phyloP scores from a whole-genome alignment of 1,140 invertebrate genomes.

The Cylas formicarius region DNA sequence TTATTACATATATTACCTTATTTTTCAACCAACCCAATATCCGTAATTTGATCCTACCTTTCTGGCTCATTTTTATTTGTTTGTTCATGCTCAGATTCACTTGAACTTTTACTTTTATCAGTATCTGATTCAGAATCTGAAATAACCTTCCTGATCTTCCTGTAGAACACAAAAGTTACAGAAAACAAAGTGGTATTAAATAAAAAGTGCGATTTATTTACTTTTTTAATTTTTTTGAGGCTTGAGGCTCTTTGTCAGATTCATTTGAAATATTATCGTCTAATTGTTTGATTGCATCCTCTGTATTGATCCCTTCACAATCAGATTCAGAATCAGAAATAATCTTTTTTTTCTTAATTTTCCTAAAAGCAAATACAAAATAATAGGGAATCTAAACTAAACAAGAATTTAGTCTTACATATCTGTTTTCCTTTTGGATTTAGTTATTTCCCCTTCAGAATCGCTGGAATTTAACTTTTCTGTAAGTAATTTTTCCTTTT shows the following conservation, averaged over 20 bases:
- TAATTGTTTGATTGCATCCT: slow-evolving; percentile 3
- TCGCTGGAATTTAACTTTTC: slow-evolving; percentile 22
- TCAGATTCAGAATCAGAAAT: slow-evolving; percentile 25
- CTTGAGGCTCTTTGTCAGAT: background rate
- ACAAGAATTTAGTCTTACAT: slow-evolving; percentile 11
- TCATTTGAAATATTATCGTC: slow-evolving; percentile 10
- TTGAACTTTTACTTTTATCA: background rate
- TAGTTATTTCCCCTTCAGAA: slow-evolving; percentile 25
- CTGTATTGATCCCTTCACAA: slow-evolving; percentile 14
- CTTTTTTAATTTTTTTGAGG: slow-evolving; percentile 4
- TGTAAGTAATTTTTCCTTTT: slow-evolving; percentile 21
- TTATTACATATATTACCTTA: too few species aligned
- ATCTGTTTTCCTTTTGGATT: slow-evolving; percentile 23
- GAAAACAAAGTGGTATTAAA: background rate
- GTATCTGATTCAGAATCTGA: background rate
- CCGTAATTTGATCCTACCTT: background rate
- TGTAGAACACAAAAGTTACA: too few species aligned
- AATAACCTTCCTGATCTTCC: background rate
- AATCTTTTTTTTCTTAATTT: slow-evolving; percentile 19
- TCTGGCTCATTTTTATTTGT: slow-evolving; percentile 3
- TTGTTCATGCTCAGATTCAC: slow-evolving; percentile 2
- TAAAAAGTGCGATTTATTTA: background rate
- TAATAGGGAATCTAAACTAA: background rate
- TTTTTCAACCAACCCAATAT: too few species aligned
- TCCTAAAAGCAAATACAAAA: slow-evolving; percentile 14